Base-by-base conservation (phyloP, 2,888 invertebrate species). In the Branchellion lobata region DNA sequence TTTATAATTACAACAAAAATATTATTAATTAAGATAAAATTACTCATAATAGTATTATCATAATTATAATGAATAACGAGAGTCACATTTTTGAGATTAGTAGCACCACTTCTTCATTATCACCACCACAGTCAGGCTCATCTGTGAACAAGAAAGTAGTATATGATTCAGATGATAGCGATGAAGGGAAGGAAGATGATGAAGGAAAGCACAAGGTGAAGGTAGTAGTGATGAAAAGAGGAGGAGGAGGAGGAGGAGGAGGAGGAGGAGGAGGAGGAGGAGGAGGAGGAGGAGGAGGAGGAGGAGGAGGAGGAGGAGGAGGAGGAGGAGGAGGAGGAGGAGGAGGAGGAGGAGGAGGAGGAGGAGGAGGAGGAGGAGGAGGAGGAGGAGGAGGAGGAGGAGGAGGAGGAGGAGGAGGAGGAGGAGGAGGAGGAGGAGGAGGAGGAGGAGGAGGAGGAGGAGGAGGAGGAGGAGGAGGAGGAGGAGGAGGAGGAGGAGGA, bases 81-180 rank as follows among this genome's bases (percentile, higher is more conserved):
- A n/a, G n/a, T n/a, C n/a, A n/a, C n/a, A n/a, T n/a, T n/a, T n/a
- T n/a, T n/a, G n/a, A n/a, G n/a, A n/a, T n/a, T n/a, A n/a, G n/a
- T n/a, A n/a, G n/a, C n/a, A n/a, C n/a, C n/a, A n/a, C n/a, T n/a
- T n/a, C n/a, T n/a, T n/a, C n/a, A n/a, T n/a, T n/a, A n/a, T n/a
- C n/a, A n/a, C n/a, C 29, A 65, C 3, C 65, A 8, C 69, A 69
- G 69, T 34, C 31, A 34, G 69, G 33, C 21, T 31, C 31, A 69
- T 27, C 29, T 11, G 34, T 69, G 14, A 69, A 69, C 34, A 69
- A 69, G 69, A 69, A 69, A 31, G 69, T 69, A 3, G 34, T 69
- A 2, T 69, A 34, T n/a, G 31, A 69, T 31, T 69, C 69, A 69
- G 69, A 69, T 2, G 31, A 31, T 27, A 29, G 31, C 3, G 34